phyloP scores from a whole-genome alignment of 2,888 invertebrate species.

The Thymelicus acteon region DNA sequence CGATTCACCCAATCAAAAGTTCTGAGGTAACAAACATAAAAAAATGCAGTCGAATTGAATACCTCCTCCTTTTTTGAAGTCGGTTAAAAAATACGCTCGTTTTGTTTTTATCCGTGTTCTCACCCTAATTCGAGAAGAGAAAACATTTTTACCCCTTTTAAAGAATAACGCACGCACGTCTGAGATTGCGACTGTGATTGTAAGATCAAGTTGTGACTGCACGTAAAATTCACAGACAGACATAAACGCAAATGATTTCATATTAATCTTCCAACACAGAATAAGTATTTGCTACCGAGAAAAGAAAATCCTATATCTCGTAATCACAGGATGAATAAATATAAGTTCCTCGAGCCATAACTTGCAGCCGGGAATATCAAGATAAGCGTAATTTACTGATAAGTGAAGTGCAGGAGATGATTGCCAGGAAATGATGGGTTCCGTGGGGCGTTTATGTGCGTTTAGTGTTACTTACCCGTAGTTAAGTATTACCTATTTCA shows the following conservation, averaged over 20 bases:
- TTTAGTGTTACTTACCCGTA: neutral
- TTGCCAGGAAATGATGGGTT: neutral
- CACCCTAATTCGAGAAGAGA: too few species aligned
- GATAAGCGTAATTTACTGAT: constrained; percentile 21
- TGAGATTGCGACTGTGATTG: too few species aligned
- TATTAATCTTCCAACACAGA: neutral
- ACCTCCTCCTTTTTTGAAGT: too few species aligned
- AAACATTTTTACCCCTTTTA: too few species aligned
- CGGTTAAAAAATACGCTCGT: too few species aligned
- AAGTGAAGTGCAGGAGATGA: constrained; percentile 18
- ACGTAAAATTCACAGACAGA: neutral
- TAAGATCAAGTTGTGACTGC: too few species aligned
- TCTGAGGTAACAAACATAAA: too few species aligned
- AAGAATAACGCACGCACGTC: too few species aligned
- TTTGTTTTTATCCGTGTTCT: too few species aligned
- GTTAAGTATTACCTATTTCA: too few species aligned
- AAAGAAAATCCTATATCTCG: neutral
- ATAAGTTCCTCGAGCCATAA: neutral
- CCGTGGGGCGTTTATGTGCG: neutral
- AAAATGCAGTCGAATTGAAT: too few species aligned
- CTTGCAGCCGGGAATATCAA: constrained; percentile 7
- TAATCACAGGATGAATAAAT: constrained; percentile 7
- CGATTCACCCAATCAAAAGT: too few species aligned
- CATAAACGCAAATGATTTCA: neutral
- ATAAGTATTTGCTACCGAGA: neutral